phyloP scores from a whole-genome alignment of 2,113 vertebrate species.

The Acanthisitta chloris region DNA sequence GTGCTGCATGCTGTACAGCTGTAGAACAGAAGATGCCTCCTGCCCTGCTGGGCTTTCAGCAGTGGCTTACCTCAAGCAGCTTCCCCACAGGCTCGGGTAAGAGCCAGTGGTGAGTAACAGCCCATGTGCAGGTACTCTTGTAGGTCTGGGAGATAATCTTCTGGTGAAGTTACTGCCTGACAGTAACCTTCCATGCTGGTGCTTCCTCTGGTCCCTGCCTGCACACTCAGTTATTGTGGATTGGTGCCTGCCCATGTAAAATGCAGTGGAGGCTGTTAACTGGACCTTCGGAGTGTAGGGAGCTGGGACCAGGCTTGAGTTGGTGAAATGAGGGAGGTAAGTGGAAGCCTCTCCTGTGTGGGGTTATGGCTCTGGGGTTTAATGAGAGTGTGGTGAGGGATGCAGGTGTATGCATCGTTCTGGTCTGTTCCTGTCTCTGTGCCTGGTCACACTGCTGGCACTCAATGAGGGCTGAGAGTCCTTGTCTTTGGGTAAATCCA shows the following conservation, averaged over 20 bases:
- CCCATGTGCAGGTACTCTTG: rapidly evolving
- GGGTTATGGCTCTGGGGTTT: background rate
- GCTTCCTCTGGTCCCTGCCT: background rate
- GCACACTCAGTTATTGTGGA: background rate
- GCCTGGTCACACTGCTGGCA: background rate
- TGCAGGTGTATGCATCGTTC: background rate
- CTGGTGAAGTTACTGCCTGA: background rate
- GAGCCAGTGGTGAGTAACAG: background rate
- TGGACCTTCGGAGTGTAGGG: rapidly evolving
- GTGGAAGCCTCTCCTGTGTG: rapidly evolving
- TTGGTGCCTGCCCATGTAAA: rapidly evolving
- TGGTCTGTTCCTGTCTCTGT: rapidly evolving
- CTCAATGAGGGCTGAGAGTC: background rate
- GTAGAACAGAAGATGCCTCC: background rate
- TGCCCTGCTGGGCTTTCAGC: background rate
- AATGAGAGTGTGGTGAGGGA: background rate
- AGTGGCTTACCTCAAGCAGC: background rate
- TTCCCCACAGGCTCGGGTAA: background rate
- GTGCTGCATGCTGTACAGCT: background rate
- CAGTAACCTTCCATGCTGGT: rapidly evolving
- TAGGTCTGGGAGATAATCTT: background rate
- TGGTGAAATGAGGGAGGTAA: background rate
- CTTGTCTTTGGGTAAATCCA: background rate
- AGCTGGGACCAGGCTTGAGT: background rate
- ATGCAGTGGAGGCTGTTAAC: background rate